Evolutionary conservation across 2,797 vertebrate species (phyloP), one percentile per base, ranked within the genome.

Genomic region (Anabas testudineus): DNA sequence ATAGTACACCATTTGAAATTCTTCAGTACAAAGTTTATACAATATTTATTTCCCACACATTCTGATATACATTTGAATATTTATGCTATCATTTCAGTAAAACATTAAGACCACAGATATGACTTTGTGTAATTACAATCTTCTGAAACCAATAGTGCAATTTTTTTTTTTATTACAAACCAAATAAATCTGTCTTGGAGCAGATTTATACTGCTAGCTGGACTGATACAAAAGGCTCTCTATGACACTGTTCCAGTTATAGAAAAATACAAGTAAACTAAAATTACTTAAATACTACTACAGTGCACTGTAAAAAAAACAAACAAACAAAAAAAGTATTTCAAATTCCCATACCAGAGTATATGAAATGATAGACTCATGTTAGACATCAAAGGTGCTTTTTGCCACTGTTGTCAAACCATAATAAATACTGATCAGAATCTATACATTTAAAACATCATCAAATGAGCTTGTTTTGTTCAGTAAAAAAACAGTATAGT

Each of bases 341-440:
- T 16, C 70, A 51, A 58, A 54, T 10, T 55, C 22, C 48, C 21
- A 28, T 18, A 52, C 10, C n/a, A 49, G 2, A 48, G 30, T 30
- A 21, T 3, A 53, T 57, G 34, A 66, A 59, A 84, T 45, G 19
- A 62, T 2, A 64, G 22, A n/a, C 24, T 45, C 36, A 37, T 24
- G 45, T 55, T 51, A 46, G 58, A 67, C 37, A 73, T 74, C 2
- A 28, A 66, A 80, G 67, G 53, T 67, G 53, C 60, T 73, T 79
- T 36, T 30, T 32, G 19, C 59, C 30, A 58, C 60, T 54, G 39
- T 72, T 60, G 21, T 53, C 21, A 14, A 57, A 61, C 28, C 61
- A 67, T n/a, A 78, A 87, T 55, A 84, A 87, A 88, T 87, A 90
- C 83, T 78, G 72, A 85, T 75, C 24, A 47, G 5, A 67, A 28